phyloP scores from a whole-genome alignment of 2,113 vertebrate species.

The Macroglossus sobrinus region DNA sequence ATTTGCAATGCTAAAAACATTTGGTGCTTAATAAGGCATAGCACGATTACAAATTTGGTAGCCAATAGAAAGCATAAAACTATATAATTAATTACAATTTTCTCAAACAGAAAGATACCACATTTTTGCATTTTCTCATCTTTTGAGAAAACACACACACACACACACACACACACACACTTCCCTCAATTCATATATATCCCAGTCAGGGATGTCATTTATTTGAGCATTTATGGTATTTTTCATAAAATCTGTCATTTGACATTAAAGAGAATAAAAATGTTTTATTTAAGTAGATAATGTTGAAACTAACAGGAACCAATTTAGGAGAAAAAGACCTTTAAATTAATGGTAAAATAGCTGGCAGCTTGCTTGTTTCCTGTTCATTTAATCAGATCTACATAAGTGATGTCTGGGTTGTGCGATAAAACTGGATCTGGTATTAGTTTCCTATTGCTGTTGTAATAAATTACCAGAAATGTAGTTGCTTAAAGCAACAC shows the following conservation, averaged over 20 bases:
- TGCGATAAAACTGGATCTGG: fast-evolving
- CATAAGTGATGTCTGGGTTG: background rate
- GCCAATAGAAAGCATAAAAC: background rate
- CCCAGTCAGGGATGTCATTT: background rate
- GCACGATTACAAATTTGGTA: background rate
- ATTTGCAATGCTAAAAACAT: background rate
- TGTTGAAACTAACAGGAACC: background rate
- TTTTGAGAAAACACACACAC: background rate
- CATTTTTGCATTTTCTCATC: background rate
- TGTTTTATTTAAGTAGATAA: constrained; percentile 19
- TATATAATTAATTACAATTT: background rate
- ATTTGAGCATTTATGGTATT: background rate
- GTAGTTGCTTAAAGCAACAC: background rate
- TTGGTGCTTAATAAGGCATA: constrained; percentile 23
- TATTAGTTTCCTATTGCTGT: background rate
- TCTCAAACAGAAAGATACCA: background rate
- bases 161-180: background rate
- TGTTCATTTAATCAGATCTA: background rate
- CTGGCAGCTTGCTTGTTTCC: background rate
- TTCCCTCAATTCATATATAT: background rate
- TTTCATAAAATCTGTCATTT: constrained; percentile 14
- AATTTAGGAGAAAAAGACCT: background rate
- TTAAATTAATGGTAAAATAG: background rate
- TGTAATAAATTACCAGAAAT: background rate
- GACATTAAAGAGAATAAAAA: background rate